phyloP scores from a whole-genome alignment of 2,113 vertebrate genomes.

The Ardeotis arabs region DNA sequence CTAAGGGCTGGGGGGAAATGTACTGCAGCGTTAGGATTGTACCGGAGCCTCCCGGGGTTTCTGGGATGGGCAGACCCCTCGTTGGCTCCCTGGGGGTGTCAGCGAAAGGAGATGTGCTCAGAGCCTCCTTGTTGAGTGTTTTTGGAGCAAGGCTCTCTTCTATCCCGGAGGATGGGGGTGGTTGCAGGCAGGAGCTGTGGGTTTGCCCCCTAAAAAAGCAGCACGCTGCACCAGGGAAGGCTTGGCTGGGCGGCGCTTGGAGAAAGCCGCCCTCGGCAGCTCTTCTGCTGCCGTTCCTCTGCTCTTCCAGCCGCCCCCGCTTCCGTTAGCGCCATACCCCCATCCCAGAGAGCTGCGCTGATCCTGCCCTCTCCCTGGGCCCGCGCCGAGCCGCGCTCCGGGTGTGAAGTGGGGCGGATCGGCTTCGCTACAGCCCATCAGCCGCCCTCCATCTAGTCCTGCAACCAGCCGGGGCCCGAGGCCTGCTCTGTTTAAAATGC shows the following conservation, averaged over 20 bases:
- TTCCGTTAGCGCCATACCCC: fast-evolving
- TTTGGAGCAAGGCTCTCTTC: background rate
- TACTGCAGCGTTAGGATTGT: background rate
- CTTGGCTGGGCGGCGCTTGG: fast-evolving
- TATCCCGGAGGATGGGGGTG: background rate
- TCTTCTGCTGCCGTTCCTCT: background rate
- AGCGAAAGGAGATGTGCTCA: background rate
- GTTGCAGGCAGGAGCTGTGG: background rate
- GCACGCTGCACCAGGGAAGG: background rate
- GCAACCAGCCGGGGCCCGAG: background rate
- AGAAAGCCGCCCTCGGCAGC: background rate
- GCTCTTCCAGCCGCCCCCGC: background rate
- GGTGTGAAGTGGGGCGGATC: background rate
- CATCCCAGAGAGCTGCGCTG: background rate
- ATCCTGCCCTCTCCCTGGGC: background rate
- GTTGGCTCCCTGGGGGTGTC: background rate
- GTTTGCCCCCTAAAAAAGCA: background rate
- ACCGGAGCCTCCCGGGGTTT: background rate
- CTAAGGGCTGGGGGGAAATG: background rate
- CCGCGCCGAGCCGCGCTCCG: fast-evolving
- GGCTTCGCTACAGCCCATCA: background rate
- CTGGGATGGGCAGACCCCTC: background rate
- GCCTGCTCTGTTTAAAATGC: conserved; percentile 22
- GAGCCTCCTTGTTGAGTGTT: background rate
- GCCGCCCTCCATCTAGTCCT: background rate